phyloP scores from a whole-genome alignment of 2,888 invertebrate species.

The Chaitophorus viminalis region DNA sequence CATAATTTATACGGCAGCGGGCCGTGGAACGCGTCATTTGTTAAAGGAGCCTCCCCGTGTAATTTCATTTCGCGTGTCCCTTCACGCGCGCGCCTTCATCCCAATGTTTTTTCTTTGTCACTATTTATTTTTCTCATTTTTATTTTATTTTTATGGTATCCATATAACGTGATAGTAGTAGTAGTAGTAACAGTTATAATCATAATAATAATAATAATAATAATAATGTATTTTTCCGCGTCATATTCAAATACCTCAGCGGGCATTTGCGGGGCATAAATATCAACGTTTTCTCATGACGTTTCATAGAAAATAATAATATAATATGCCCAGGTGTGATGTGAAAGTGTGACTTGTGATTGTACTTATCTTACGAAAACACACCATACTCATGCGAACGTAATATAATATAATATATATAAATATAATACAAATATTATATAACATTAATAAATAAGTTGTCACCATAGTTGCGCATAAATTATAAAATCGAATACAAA shows the following conservation, averaged over 20 bases:
- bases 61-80: slow-evolving; percentile 46
- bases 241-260: background rate
- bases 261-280: background rate
- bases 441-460: background rate
- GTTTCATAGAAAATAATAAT: background rate
- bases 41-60: slow-evolving; percentile 29
- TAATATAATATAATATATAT: too few relatives aligned
- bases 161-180: too few relatives aligned
- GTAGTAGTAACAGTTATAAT: background rate
- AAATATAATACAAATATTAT: too few relatives aligned
- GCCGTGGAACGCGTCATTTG: slow-evolving; percentile 36
- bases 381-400: background rate
- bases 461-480: background rate
- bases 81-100: background rate
- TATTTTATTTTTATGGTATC: background rate
- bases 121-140: background rate
- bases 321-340: background rate
- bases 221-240: background rate
- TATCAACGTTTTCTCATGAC: background rate
- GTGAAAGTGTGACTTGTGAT: background rate
- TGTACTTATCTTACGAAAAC: background rate
- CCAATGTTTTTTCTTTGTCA: background rate
- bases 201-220: background rate
- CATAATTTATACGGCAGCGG: slow-evolving; percentile 40
- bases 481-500: background rate